Base-by-base conservation (phyloP, 2,888 invertebrate species). In the Parelbella ahira region DNA sequence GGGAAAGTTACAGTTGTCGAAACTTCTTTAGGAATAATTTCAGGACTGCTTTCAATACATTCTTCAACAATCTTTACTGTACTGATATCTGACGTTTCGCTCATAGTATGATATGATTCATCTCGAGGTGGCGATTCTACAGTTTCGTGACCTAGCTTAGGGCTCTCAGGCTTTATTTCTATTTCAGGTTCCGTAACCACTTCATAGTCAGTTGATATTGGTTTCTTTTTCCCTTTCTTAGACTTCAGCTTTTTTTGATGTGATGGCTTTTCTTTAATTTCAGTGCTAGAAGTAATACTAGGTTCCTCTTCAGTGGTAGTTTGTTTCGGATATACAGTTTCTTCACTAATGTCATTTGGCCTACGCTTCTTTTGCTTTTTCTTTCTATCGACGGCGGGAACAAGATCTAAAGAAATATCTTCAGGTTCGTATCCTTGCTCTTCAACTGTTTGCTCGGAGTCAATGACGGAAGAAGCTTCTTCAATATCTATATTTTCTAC, bases 391-490 rank as follows among this genome's bases (percentile, higher is more conserved):
- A 70, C 59, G 20, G 60, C 54, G 19, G 50, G 37, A 4, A 61
- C 48, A 44, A 57, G 62, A 13, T 60, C 87, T 10, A 90, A 77
- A 1, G 91, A 90, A 48, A 91, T 82, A 50, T 91, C 89, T 58
- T 93, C 94, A 4, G 93, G 90, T 64, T 94, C 93, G 60, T 94
- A 94, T n/a, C 93, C 93, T 47, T 86, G 86, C 61, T 91, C 92
- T 65, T 89, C 88, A 28, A 84, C 75, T 20, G 70, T 60, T 21
- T 71, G 67, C 33, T 80, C 76, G 37, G 83, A 83, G 39, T 88
- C 89, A 12, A 75, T 63, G 30, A 73, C 55, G 50, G 88, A 83
- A 4, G 90, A 86, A 44, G 69, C 60, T 4, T 84, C 87, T 24
- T 87, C 81, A 4, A 60, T 58, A 49, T 57, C 53, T 12, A 56